phyloP scores from a whole-genome alignment of 2,797 vertebrate genomes.

The Neoniphon sammara region DNA sequence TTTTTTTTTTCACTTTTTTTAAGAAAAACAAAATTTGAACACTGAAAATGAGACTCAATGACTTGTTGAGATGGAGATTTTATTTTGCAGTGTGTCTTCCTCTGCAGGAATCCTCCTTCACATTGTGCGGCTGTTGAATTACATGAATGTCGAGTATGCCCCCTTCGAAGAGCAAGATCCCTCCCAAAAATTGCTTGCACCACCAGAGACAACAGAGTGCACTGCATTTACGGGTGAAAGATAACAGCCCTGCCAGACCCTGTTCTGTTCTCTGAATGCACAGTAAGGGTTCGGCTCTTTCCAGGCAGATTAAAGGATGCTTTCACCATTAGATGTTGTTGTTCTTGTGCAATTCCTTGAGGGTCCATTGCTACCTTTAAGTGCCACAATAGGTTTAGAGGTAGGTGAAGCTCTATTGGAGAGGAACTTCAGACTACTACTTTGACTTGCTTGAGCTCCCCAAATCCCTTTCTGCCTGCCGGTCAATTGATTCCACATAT shows the following conservation, averaged over 20 bases:
- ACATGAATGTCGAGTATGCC: conserved; percentile 1
- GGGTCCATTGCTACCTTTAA: conserved; percentile 54
- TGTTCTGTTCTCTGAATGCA: conserved; percentile 30
- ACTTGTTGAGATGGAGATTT: too few species aligned
- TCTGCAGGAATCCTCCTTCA: neutral
- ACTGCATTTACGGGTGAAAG: conserved; percentile 59
- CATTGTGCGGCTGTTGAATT: neutral
- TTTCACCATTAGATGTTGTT: conserved; percentile 53
- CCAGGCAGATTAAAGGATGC: conserved; percentile 43
- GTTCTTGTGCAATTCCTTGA: conserved; percentile 53
- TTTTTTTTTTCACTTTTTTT: too few species aligned
- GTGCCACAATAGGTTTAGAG: conserved; percentile 50
- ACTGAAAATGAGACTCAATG: too few species aligned
- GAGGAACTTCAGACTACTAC: conserved; percentile 44
- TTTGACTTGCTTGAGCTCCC: conserved; percentile 57
- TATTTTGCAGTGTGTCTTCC: neutral
- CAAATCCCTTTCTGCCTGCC: conserved; percentile 38
- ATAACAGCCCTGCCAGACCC: conserved; percentile 31
- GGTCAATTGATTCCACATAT: conserved; percentile 53
- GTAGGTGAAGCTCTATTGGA: conserved; percentile 43
- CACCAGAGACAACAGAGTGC: conserved; percentile 12
- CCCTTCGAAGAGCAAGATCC: conserved; percentile 5
- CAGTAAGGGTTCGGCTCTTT: conserved; percentile 46
- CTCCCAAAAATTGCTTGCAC: conserved; percentile 23
- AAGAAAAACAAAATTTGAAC: too few species aligned